A percentile compares a stretch with the other conserved stretches of the same genome.
Conservation (phyloP, 1,140 invertebrate species). For the Drosophila lini region DNA sequence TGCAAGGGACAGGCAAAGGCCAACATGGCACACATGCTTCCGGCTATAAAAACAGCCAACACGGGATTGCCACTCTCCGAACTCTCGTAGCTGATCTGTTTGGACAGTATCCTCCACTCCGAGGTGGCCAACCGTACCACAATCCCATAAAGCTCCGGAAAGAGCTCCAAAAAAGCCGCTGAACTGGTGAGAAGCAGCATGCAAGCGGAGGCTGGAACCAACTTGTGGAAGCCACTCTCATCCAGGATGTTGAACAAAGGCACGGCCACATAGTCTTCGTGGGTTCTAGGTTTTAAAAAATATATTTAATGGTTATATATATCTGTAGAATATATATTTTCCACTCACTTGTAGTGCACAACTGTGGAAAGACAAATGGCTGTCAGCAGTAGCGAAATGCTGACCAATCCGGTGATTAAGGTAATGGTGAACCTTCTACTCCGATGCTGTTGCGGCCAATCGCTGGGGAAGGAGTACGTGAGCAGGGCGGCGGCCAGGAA, state of each 20-base stretch:
- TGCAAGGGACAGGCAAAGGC: conserved; percentile 88
- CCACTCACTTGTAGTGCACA: conserved; percentile 70
- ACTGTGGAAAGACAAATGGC: conserved; percentile 75
- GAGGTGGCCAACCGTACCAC: conserved; percentile 87
- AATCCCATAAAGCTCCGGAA: conserved; percentile 86
- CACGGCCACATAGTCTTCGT: conserved; percentile 85
- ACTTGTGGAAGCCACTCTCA: conserved; percentile 86
- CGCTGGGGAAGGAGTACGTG: conserved; percentile 70
- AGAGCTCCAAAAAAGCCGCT: conserved; percentile 87
- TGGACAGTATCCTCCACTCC: conserved; percentile 88
- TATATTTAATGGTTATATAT: background rate
- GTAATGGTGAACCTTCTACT: conserved; percentile 56
- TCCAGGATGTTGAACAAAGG: conserved; percentile 87
- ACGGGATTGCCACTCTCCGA: conserved; percentile 88
- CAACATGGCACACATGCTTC: conserved; percentile 88
- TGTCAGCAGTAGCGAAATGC: conserved; percentile 64
- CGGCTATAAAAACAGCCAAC: conserved; percentile 88
- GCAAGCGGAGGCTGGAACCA: conserved; percentile 87
- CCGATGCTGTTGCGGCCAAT: conserved; percentile 63
- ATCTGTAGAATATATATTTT: background rate
- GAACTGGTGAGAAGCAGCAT: conserved; percentile 87
- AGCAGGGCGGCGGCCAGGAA: conserved; percentile 60
- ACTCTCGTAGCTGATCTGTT: conserved; percentile 88
- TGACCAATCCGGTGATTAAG: conserved; percentile 54
- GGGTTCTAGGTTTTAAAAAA: conserved; percentile 26